Base-by-base conservation (phyloP, 2,888 invertebrate species). In the Aspidapion aeneum region DNA sequence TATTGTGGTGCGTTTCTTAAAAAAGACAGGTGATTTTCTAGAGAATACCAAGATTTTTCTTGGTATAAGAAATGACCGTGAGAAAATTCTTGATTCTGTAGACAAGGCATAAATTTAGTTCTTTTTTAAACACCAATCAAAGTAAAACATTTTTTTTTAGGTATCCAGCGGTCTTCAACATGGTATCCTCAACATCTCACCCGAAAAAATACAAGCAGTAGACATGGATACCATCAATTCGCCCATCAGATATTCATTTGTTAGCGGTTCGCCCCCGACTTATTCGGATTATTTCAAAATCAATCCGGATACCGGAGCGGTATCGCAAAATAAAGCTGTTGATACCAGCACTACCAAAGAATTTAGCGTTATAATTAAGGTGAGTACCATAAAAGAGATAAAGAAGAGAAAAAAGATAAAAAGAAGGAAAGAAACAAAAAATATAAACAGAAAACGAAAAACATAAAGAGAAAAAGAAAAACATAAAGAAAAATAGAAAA, bases 161-260 rank as follows among this genome's bases (percentile, higher is more conserved):
- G 90, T 93, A 19, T 90, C 89, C 64, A 90, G 91, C 70, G 93
- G 94, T 1, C 88, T 91, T 0, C 81, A 94, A 69, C 89, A 93
- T 57, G 95, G 94, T 1, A 88, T 93, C 20, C 84, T 96, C 19
- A 89, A 90, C 63, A 88, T 95, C 18, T 86, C 88, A 35, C 95
- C 95, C 0, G 94, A 94, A 76, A 90, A 93, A 76, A 93, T 96
- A 66, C 92, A 93, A 80, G 95, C 95, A 0, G 88, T 93, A 0
- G 95, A 96, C 78, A 90, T 93, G 87, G 95, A 95, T 75, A 93
- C 94, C 0, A 85, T 95, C 55, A 91, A 93, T 74, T 87, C 93
- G 0, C 88, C 90, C 0, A 93, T 96, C 66, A 85, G 85, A 60
- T 95, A 94, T 77, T 89, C 87, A 62, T 93, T 95, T 74, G 85